A percentile compares a stretch with the other conserved stretches of the same genome.
Evolutionary conservation across 2,113 vertebrate genomes (phyloP).

Genomic region (Lepidothrix coronata): DNA sequence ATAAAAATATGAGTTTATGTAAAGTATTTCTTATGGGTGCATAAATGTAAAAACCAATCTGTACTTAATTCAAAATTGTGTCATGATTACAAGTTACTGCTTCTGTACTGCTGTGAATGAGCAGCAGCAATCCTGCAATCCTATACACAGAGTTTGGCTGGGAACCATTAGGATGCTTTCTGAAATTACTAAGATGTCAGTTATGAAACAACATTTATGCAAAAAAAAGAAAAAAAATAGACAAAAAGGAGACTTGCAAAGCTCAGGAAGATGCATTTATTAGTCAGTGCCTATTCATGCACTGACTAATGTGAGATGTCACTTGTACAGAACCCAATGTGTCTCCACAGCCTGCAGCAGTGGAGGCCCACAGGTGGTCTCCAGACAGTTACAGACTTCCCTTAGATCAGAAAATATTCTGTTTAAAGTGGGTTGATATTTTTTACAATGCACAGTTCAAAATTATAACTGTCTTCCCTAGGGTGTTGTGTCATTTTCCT

Average conservation of each 20-base stretch:
- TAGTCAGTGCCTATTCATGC: neutral
- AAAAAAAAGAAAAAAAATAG: neutral
- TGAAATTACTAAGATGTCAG: neutral
- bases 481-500: neutral
- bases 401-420: neutral
- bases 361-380: neutral
- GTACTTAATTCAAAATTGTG: neutral
- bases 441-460: neutral
- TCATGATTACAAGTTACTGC: neutral
- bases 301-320: conserved; percentile 17
- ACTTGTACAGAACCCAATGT: neutral
- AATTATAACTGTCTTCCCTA: neutral
- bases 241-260: neutral
- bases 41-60: neutral
- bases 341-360: neutral
- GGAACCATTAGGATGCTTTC: neutral
- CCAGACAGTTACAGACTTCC: neutral
- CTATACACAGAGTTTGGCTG: neutral
- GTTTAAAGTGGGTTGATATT: neutral
- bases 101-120: neutral
- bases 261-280: neutral
- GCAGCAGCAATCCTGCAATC: neutral
- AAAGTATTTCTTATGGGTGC: neutral
- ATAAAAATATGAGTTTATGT: neutral
- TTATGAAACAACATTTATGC: neutral